Evolutionary conservation across 2,113 vertebrate species (phyloP).

Genomic region (Callopanchax toddi): DNA sequence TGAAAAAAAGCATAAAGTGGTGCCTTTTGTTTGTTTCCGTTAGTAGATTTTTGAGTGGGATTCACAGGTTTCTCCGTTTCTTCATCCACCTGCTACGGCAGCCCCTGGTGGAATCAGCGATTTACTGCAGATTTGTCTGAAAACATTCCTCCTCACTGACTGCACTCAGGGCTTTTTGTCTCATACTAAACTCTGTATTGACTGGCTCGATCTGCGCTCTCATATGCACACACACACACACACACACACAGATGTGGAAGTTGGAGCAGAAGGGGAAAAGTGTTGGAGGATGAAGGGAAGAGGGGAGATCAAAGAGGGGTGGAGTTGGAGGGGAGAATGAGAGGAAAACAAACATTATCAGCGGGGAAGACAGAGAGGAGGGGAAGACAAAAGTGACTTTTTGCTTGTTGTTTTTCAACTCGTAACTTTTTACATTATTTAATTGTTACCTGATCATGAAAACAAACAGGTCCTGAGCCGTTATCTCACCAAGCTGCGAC

Average conservation of each 20-base stretch:
- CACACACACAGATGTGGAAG: constrained; percentile 19
- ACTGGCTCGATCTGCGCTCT: constrained; percentile 18
- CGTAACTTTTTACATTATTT: background rate
- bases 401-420: background rate
- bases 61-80: constrained; percentile 6
- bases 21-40: constrained; percentile 22
- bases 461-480: too few relatives aligned
- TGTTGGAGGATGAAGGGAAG: constrained; percentile 25
- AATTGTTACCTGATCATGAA: too few relatives aligned
- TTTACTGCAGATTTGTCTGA: constrained; percentile 19
- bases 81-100: constrained; percentile 11
- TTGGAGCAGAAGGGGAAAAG: background rate
- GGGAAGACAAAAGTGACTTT: constrained; percentile 26
- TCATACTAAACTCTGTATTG: constrained; percentile 17
- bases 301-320: constrained; percentile 9
- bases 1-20: background rate
- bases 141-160: constrained; percentile 10
- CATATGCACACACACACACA: background rate
- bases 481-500: too few relatives aligned
- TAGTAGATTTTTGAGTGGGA: constrained; percentile 29
- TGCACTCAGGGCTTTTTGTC: constrained; percentile 15
- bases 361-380: constrained; percentile 25
- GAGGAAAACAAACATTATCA: constrained; percentile 29
- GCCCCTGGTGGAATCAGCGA: constrained; percentile 43
- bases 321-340: constrained; percentile 27